These are phyloP conservation scores for Tiphia femorata DNA, from an alignment of 2,888 invertebrate species.

Conservation along the genomic window DNA sequence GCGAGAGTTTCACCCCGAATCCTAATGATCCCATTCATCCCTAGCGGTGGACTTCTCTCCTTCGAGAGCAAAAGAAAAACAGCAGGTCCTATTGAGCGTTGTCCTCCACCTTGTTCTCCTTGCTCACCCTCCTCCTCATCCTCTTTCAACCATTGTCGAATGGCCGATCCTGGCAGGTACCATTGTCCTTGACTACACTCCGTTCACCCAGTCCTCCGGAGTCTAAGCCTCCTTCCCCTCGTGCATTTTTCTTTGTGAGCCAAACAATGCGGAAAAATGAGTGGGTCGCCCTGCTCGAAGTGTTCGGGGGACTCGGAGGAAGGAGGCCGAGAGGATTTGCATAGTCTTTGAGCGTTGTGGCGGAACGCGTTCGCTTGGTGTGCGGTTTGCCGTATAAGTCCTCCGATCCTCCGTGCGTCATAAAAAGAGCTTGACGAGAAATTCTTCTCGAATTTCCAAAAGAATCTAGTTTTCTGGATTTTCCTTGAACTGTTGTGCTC, in stretches of 20 bases:
- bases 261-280: conserved; percentile 53
- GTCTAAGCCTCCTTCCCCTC: conserved; percentile 34
- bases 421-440: too few species aligned
- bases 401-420: too few species aligned
- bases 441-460: too few species aligned
- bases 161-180: conserved; percentile 48
- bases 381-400: too few species aligned
- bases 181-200: conserved; percentile 54
- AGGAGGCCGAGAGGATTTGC: too few species aligned
- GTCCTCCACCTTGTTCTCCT: conserved; percentile 13
- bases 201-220: too few species aligned
- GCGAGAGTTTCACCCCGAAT: conserved; percentile 45
- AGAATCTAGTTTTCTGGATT: too few species aligned
- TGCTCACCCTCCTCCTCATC: neutral
- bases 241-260: conserved; percentile 45
- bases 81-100: conserved; percentile 52
- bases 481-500: too few species aligned
- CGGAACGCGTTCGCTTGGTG: too few species aligned
- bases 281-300: conserved; percentile 27
- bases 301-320: conserved; percentile 28
- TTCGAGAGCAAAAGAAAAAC: conserved; percentile 49
- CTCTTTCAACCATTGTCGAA: conserved; percentile 32
- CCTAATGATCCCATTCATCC: conserved; percentile 62
- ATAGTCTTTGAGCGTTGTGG: conserved; percentile 50
- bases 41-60: conserved; percentile 43